Evolutionary conservation across 2,888 invertebrate genomes (phyloP), one percentile per base, ranked within the genome.

Genomic region (Plusia festucae): DNA sequence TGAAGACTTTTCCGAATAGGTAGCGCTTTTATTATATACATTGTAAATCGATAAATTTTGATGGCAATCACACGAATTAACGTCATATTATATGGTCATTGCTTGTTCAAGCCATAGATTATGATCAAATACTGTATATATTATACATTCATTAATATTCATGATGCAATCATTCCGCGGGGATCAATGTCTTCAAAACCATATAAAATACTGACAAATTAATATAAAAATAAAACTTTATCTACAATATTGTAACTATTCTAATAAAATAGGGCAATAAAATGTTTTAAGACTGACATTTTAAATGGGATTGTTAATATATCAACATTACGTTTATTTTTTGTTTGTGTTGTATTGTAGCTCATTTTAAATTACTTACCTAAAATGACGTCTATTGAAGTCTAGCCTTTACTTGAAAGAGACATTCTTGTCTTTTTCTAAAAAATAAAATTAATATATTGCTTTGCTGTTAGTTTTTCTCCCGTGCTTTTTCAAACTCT

Each of bases 141-240:
- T 20, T 30, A 16, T 44, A 51, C 4, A 8, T 34, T 44, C 56
- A 66, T 58, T 54, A 63, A 46, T 64, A 69, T 65, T 49, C 52
- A 73, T 59, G 16, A 40, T 69, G n/a, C n/a, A n/a, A 65, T 59
- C 24, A 32, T 65, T 60, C 51, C 3, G 32, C 60, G 53, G 57
- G 49, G 74, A 73, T 75, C 78, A 77, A 77, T 62, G 78, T 68
- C 69, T 68, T 65, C 60, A 49, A 44, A n/a, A 18, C 18, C 57
- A 73, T 77, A 63, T 44, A 22, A 32, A 68, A 68, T 20, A n/a
- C 16, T 22, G 7, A 49, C 53, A 54, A 60, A 65, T 57, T 56
- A 58, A 68, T 72, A 59, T 60, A 20, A 15, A 68, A 66, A 59
- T 60, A 16, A 15, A 40, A 40, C n/a, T 40, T 5, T 15, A 32